Evolutionary conservation across 2,113 vertebrate species (phyloP).

Genomic region (Macrotis lagotis): DNA sequence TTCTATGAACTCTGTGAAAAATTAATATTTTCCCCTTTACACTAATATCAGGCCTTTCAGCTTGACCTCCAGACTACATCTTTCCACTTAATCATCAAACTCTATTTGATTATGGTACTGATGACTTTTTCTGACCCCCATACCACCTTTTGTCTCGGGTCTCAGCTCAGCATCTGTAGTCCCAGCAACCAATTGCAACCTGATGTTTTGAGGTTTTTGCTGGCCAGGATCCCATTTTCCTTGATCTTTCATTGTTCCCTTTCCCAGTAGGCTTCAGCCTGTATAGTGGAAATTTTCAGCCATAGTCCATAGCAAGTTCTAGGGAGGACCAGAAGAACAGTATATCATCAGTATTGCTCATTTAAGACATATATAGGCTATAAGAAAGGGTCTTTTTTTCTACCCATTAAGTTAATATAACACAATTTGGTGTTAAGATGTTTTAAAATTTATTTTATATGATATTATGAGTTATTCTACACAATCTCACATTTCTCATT

Average conservation of each 20-base stretch:
- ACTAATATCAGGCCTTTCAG: neutral
- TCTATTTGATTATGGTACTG: too few species aligned
- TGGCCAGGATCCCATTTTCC: neutral
- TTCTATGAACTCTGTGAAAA: too few species aligned
- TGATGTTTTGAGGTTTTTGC: neutral
- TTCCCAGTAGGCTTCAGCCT: neutral
- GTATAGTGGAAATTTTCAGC: neutral
- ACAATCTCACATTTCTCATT: neutral
- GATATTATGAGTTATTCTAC: neutral
- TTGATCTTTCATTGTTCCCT: neutral
- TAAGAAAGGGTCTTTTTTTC: neutral
- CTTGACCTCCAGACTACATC: neutral
- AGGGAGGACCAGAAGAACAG: neutral
- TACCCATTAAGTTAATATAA: neutral
- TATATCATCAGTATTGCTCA: neutral
- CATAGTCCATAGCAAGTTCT: neutral
- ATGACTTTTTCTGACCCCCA: neutral
- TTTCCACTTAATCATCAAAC: too few species aligned
- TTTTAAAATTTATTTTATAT: neutral
- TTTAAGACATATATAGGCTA: neutral
- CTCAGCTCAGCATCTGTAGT: neutral
- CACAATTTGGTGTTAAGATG: neutral
- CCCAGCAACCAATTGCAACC: neutral
- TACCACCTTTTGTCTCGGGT: neutral
- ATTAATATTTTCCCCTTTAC: neutral